Evolutionary conservation across 2,888 invertebrate genomes (phyloP).

Genomic region (Lycocerus yunnanus): DNA sequence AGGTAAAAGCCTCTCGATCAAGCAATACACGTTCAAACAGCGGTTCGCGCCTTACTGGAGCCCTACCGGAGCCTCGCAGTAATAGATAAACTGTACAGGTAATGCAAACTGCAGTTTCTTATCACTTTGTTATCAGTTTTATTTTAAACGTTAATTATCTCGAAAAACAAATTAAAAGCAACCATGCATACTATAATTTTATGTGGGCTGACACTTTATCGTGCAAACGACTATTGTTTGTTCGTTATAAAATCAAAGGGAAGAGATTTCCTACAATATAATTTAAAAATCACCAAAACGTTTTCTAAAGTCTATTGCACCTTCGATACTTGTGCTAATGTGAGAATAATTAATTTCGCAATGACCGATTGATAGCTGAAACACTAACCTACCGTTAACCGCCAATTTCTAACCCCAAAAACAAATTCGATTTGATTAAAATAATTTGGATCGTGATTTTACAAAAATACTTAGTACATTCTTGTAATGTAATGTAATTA

Average conservation of each 20-base stretch:
- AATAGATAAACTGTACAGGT: conserved; percentile 23
- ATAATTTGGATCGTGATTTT: background rate
- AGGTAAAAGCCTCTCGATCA: conserved; percentile 17
- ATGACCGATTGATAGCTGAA: background rate
- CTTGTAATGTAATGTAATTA: background rate
- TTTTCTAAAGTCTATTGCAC: too few relatives aligned
- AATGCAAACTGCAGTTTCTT: conserved; percentile 28
- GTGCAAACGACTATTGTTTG: background rate
- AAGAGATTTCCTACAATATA: background rate
- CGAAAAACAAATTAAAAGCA: background rate
- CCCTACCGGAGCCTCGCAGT: conserved; percentile 28
- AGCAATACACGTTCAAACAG: conserved; percentile 22
- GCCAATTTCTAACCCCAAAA: background rate
- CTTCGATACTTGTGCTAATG: background rate
- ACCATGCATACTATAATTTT: background rate
- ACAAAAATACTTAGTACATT: background rate
- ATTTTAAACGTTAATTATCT: background rate
- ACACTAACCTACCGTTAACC: background rate
- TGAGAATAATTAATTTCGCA: background rate
- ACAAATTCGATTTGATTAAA: background rate
- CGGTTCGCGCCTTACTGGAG: conserved; percentile 28
- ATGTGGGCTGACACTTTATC: background rate
- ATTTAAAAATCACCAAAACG: background rate
- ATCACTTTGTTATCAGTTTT: conserved; percentile 21
- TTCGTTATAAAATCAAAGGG: background rate